Base-by-base conservation (phyloP, 1,140 invertebrate species). In the Teleopsis dalmanni region DNA sequence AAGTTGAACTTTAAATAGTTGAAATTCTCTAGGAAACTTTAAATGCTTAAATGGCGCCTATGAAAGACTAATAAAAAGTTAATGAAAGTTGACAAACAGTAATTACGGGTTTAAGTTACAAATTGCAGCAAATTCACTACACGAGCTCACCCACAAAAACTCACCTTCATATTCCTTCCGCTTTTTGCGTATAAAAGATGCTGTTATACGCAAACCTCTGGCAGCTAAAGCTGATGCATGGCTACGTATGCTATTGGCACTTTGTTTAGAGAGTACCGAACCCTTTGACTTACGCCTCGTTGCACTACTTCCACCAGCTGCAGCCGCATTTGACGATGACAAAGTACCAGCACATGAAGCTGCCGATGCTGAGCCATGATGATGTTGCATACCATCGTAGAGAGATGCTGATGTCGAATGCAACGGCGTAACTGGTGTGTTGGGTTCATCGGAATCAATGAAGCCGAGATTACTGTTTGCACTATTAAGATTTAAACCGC, bases 101-200 rank as follows among this genome's bases (percentile, higher is more conserved):
- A n/a, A n/a, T n/a, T n/a, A n/a, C n/a, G n/a, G n/a, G n/a, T n/a
- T n/a, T n/a, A n/a, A n/a, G n/a, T n/a, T n/a, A n/a, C n/a, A n/a
- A n/a, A n/a, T n/a, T n/a, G n/a, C n/a, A n/a, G n/a, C n/a, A n/a
- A n/a, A n/a, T n/a, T n/a, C n/a, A n/a, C n/a, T n/a, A n/a, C n/a
- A n/a, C n/a, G n/a, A n/a, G n/a, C n/a, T n/a, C n/a, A n/a, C n/a
- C n/a, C n/a, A n/a, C n/a, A n/a, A n/a, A n/a, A n/a, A 63, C 63
- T 66, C 52, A 66, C 63, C 63, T 64, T 66, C 63, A 26, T 66
- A 66, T 46, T 66, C 63, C 18, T 41, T 53, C 11, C 63, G 63
- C 38, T 66, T 66, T 19, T 45, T 50, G 25, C 63, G 59, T 27
- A 66, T 50, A 38, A 66, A 64, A 4, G 63, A 66, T 25, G 63